Conservation (phyloP, 2,888 invertebrate genomes). For the Stenurella melanura region DNA sequence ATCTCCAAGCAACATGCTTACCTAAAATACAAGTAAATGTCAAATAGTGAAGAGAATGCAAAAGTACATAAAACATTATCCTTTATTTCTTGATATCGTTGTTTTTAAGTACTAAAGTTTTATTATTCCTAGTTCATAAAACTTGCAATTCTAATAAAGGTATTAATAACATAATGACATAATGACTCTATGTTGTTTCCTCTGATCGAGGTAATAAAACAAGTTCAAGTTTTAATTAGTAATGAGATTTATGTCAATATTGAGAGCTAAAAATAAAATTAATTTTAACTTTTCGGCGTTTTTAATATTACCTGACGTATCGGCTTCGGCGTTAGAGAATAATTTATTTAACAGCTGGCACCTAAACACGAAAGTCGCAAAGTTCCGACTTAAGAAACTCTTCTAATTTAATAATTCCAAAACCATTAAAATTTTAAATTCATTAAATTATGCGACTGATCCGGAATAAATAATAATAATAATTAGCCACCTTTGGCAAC, state of each 20-base stretch:
- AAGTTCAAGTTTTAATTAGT: neutral
- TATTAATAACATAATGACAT: too few relatives aligned
- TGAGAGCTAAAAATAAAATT: neutral
- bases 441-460: slow-evolving; percentile 29
- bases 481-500: too few relatives aligned
- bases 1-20: too few relatives aligned
- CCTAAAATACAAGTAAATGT: too few relatives aligned
- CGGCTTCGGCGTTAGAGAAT: neutral
- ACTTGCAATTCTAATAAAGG: too few relatives aligned
- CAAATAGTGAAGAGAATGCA: too few relatives aligned
- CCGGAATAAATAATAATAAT: slow-evolving; percentile 24
- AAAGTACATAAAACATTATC: too few relatives aligned
- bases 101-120: too few relatives aligned
- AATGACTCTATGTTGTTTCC: too few relatives aligned
- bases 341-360: slow-evolving; percentile 7
- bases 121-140: too few relatives aligned
- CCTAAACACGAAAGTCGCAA: neutral
- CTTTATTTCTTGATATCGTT: too few relatives aligned
- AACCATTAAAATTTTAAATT: neutral
- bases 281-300: neutral
- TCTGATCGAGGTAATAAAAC: too few relatives aligned
- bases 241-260: neutral
- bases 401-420: slow-evolving; percentile 1
- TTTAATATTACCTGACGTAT: slow-evolving; percentile 4
- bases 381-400: neutral